Conservation (phyloP, 2,888 invertebrate species). For the Mythimna lalbum region DNA sequence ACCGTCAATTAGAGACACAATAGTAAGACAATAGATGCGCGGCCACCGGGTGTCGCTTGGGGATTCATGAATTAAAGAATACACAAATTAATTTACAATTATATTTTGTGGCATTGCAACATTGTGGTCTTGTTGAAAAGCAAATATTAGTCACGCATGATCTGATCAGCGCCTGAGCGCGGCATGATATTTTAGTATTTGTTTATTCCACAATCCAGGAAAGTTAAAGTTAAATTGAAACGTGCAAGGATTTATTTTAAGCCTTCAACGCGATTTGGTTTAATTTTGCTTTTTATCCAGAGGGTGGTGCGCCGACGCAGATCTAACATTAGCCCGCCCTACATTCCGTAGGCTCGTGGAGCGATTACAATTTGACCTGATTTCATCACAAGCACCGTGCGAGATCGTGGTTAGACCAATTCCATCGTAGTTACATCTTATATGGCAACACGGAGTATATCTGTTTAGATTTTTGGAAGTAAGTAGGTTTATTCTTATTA, state of each 20-base stretch:
- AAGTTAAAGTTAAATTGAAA: slow-evolving; percentile 50
- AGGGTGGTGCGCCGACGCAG: slow-evolving; percentile 77
- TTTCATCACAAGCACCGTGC: slow-evolving; percentile 77
- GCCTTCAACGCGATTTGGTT: slow-evolving; percentile 63
- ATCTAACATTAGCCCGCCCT: slow-evolving; percentile 87
- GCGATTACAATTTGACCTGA: slow-evolving; percentile 83
- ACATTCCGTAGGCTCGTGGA: slow-evolving; percentile 83
- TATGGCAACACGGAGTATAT: slow-evolving; percentile 14
- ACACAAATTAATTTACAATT: background rate
- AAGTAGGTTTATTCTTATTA: slow-evolving; percentile 9
- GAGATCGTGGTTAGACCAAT: slow-evolving; percentile 61
- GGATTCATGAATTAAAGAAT: no score
- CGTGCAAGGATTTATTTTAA: slow-evolving; percentile 70
- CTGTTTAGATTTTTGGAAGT: slow-evolving; percentile 6
- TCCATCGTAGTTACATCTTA: slow-evolving; percentile 26
- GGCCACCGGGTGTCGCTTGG: no score
- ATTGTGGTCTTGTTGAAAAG: slow-evolving; percentile 1
- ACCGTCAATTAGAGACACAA: no score
- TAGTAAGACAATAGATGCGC: no score
- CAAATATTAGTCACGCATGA: background rate
- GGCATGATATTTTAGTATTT: slow-evolving; percentile 33
- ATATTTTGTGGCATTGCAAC: background rate
- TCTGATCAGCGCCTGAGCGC: slow-evolving; percentile 1
- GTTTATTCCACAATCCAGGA: slow-evolving; percentile 49
- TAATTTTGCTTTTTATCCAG: slow-evolving; percentile 75